Percentiles rank a stretch among this genome's conserved stretches.
phyloP scores from a whole-genome alignment of 2,113 vertebrate species.

The Rutilus rutilus region DNA sequence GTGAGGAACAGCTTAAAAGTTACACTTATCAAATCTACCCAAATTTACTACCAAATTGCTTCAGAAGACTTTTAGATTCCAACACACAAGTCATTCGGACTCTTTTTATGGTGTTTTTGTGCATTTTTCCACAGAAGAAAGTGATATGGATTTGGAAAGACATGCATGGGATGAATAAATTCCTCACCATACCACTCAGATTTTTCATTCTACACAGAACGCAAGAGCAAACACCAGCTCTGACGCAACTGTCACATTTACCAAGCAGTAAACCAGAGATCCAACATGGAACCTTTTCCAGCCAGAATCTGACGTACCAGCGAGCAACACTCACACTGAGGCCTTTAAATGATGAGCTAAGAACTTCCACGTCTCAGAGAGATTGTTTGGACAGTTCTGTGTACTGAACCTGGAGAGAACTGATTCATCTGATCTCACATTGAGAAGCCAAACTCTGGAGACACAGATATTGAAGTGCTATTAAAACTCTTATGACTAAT shows the following conservation, averaged over 20 bases:
- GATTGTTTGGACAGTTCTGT: conserved; percentile 6
- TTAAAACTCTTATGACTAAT: conserved; percentile 8
- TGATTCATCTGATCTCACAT: neutral
- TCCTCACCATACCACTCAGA: neutral
- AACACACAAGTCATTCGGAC: too few relatives aligned
- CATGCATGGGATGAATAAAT: neutral
- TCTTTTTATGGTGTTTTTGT: too few relatives aligned
- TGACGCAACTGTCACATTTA: neutral
- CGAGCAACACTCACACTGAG: neutral
- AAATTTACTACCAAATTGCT: too few relatives aligned
- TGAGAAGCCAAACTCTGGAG: neutral
- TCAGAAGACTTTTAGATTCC: too few relatives aligned
- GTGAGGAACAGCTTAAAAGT: neutral
- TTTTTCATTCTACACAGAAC: neutral
- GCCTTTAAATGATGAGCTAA: neutral
- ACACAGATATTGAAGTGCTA: neutral
- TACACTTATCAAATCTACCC: neutral
- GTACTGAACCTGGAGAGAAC: neutral
- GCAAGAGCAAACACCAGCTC: too few relatives aligned
- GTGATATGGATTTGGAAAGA: neutral
- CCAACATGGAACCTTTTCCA: neutral
- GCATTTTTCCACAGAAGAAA: neutral
- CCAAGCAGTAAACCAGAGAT: neutral
- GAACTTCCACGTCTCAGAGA: neutral
- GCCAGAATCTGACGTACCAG: conserved; percentile 4